Conservation (phyloP, 1,140 invertebrate genomes). For the Steinernema feltiae region DNA sequence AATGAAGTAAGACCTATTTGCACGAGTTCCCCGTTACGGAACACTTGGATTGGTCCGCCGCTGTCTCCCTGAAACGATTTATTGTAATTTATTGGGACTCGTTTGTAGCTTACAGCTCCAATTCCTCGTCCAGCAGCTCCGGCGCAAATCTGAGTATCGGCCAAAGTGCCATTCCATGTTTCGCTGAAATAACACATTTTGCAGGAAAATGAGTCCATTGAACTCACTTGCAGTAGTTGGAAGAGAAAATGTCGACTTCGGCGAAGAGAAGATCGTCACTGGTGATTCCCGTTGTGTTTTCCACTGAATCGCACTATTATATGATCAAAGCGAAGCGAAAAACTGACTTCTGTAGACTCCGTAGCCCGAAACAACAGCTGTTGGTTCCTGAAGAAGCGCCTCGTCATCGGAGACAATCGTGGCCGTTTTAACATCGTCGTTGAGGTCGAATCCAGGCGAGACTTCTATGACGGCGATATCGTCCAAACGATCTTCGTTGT, state of each 20-base stretch:
- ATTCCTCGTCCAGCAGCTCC: neutral
- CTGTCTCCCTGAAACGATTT: neutral
- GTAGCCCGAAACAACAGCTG: neutral
- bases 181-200: no score
- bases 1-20: neutral
- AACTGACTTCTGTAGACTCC: neutral
- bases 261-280: neutral
- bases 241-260: neutral
- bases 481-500: neutral
- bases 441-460: neutral
- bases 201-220: neutral
- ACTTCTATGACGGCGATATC: neutral
- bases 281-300: neutral
- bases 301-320: neutral
- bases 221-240: neutral
- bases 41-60: neutral
- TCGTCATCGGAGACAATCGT: neutral
- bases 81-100: neutral
- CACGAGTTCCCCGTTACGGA: neutral
- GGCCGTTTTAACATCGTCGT: neutral
- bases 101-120: neutral
- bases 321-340: neutral
- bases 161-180: no score
- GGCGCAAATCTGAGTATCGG: neutral
- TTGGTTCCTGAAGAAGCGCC: neutral